Evolutionary conservation across 2,113 vertebrate species (phyloP).

Genomic region (Murina feae): DNA sequence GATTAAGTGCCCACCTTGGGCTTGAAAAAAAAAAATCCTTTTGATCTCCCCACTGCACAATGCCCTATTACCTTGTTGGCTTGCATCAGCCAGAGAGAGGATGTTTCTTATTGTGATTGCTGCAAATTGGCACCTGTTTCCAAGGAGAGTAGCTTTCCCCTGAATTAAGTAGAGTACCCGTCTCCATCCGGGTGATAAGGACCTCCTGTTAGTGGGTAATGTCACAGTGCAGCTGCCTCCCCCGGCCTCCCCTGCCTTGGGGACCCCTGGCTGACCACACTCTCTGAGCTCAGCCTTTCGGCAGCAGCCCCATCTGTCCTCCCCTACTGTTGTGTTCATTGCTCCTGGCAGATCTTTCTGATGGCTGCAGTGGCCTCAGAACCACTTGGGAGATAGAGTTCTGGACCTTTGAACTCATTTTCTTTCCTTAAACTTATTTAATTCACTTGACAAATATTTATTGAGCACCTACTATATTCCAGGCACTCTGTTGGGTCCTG

Average conservation of each 20-base stretch:
- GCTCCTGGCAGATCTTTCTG: not conserved
- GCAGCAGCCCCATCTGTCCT: not conserved
- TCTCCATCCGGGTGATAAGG: slow-evolving; percentile 69
- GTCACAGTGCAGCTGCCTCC: slow-evolving; percentile 20
- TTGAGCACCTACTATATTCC: not conserved
- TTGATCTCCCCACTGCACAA: slow-evolving; percentile 71
- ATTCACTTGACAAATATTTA: not conserved
- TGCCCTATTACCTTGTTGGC: slow-evolving; percentile 74
- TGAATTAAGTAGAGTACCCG: slow-evolving; percentile 67
- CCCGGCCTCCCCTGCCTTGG: not conserved
- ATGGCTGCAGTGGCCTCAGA: not conserved
- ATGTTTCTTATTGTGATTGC: slow-evolving; percentile 78
- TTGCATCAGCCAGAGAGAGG: slow-evolving; percentile 70
- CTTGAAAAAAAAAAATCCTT: slow-evolving; percentile 58
- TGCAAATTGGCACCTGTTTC: slow-evolving; percentile 76
- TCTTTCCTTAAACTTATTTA: not conserved
- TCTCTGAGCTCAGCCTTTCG: not conserved
- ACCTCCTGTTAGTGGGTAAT: slow-evolving; percentile 64
- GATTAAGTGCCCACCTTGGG: slow-evolving; percentile 69
- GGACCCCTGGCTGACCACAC: not conserved
- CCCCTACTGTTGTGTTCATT: not conserved
- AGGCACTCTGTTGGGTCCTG: not conserved
- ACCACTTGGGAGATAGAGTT: not conserved
- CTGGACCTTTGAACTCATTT: not conserved
- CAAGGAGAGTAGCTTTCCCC: slow-evolving; percentile 63